Conservation (phyloP, 2,888 invertebrate species). For the Drosophila antonietae region DNA sequence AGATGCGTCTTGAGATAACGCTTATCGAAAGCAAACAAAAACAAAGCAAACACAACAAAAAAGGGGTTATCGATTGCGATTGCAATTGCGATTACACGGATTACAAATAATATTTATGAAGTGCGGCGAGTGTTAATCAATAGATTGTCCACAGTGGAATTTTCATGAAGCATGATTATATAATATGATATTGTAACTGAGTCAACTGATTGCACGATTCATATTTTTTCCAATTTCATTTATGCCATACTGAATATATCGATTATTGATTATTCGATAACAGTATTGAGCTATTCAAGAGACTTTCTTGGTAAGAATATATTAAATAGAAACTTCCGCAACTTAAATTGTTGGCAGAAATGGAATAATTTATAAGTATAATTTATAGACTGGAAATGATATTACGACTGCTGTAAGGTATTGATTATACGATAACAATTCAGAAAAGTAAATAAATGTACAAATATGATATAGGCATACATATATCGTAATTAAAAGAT, state of each 20-base stretch:
- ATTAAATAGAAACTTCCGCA: background rate
- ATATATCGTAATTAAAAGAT: too few species aligned
- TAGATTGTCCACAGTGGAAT: background rate
- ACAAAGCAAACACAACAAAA: background rate
- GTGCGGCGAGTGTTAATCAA: conserved; percentile 5
- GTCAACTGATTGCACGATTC: background rate
- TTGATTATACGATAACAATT: conserved; percentile 1
- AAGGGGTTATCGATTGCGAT: conserved; percentile 2
- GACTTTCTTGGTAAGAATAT: too few species aligned
- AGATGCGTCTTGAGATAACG: conserved; percentile 11
- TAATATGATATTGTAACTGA: background rate
- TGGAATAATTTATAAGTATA: background rate
- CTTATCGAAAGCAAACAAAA: conserved; percentile 3
- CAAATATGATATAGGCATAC: background rate
- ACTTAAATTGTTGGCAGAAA: background rate
- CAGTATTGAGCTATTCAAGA: background rate
- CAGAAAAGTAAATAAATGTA: background rate
- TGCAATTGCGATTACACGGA: conserved; percentile 16
- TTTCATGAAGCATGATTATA: background rate
- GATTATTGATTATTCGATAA: background rate
- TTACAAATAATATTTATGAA: conserved; percentile 12
- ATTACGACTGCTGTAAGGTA: background rate
- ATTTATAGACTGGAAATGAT: background rate
- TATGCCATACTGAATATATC: background rate
- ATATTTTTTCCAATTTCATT: background rate